Conservation (phyloP, 2,888 invertebrate genomes). For the Apotomis turbidana region DNA sequence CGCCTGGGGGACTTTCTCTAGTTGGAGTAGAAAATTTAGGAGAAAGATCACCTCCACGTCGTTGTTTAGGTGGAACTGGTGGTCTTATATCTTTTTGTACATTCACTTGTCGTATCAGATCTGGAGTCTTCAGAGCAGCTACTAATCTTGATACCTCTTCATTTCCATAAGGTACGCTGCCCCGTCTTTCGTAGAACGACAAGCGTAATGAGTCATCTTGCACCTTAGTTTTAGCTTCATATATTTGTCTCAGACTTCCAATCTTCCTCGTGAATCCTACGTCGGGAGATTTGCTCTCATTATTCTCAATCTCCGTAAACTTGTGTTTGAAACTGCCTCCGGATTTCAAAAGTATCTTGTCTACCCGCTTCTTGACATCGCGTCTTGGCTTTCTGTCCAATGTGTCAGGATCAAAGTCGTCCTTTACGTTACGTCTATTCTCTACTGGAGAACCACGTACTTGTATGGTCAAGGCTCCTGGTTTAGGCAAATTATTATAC, state of each 20-base stretch:
- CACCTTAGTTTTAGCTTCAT: slow-evolving; percentile 87
- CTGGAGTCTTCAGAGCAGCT: slow-evolving; percentile 64
- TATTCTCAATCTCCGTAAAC: slow-evolving; percentile 61
- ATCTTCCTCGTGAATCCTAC: slow-evolving; percentile 83
- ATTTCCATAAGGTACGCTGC: slow-evolving; percentile 66
- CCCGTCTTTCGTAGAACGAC: slow-evolving; percentile 67
- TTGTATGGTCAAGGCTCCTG: slow-evolving; percentile 92
- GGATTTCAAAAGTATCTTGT: slow-evolving; percentile 85
- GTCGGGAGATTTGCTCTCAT: slow-evolving; percentile 61
- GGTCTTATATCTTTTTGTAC: slow-evolving; percentile 66
- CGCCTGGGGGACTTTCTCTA: slow-evolving; percentile 67
- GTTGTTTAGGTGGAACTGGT: slow-evolving; percentile 74
- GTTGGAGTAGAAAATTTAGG: slow-evolving; percentile 58
- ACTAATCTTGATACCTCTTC: slow-evolving; percentile 66
- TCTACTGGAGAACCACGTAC: slow-evolving; percentile 90
- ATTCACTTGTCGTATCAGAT: slow-evolving; percentile 66
- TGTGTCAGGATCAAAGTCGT: slow-evolving; percentile 93
- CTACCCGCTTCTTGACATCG: slow-evolving; percentile 71
- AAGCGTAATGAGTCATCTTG: slow-evolving; percentile 59
- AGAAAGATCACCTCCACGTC: slow-evolving; percentile 61
- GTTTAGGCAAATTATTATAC: slow-evolving; percentile 84
- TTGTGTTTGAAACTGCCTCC: slow-evolving; percentile 89
- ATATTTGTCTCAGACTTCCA: slow-evolving; percentile 90
- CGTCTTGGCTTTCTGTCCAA: slow-evolving; percentile 88
- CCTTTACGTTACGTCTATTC: slow-evolving; percentile 86